phyloP scores from a whole-genome alignment of 2,888 invertebrate genomes.

The Nomada flava region DNA sequence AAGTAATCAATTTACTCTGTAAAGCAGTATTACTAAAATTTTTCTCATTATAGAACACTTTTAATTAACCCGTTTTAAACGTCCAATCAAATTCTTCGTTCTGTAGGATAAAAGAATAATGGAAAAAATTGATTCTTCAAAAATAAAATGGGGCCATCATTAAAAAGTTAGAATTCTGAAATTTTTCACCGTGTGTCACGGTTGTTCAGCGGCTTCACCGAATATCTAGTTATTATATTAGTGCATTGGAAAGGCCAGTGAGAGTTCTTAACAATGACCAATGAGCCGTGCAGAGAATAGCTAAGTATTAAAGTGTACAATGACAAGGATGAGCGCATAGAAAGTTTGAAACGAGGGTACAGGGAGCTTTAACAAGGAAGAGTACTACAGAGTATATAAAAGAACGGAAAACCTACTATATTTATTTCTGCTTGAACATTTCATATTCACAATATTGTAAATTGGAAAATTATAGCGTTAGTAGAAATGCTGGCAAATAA shows the following conservation, averaged over 20 bases:
- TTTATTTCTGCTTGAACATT: background rate
- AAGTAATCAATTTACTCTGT: background rate
- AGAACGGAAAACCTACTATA: background rate
- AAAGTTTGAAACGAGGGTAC: slow-evolving; percentile 7
- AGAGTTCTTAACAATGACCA: slow-evolving; percentile 13
- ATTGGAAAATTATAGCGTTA: too few species aligned
- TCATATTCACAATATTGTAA: too few species aligned
- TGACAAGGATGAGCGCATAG: background rate
- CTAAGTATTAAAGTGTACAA: slow-evolving; percentile 8
- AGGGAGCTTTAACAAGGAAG: background rate
- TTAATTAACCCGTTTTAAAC: slow-evolving; percentile 1
- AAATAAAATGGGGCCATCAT: background rate
- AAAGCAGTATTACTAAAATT: background rate
- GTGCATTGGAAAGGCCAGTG: background rate
- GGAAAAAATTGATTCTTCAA: background rate
- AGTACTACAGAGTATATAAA: background rate
- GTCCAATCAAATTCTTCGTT: too few species aligned
- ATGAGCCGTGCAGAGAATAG: background rate
- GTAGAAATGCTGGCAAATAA: too few species aligned
- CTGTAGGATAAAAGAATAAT: too few species aligned
- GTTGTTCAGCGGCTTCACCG: background rate
- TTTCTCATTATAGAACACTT: background rate
- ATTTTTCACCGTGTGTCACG: background rate
- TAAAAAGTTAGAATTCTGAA: background rate
- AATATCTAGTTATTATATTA: background rate